A percentile compares a stretch with the other conserved stretches of the same genome.
Conservation (phyloP, 2,888 invertebrate genomes). For the Thymelicus sylvestris region DNA sequence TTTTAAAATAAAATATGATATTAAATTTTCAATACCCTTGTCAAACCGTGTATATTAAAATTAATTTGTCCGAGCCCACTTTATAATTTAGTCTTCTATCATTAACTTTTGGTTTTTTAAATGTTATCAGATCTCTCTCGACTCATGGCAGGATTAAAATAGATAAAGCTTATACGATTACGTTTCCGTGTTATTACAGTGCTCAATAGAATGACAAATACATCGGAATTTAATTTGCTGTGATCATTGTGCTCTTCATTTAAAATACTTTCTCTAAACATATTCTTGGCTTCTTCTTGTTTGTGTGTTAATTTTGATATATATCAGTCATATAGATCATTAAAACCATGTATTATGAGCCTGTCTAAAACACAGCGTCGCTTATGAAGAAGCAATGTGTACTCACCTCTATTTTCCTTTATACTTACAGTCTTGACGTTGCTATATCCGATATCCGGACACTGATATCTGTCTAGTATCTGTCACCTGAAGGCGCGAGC, state of each 20-base stretch:
- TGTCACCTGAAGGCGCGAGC: no score
- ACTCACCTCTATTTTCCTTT: no score
- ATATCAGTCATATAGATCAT: constrained; percentile 46
- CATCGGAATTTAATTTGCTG: constrained; percentile 7
- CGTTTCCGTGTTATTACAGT: constrained; percentile 10
- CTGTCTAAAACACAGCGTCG: no score
- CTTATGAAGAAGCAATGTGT: no score
- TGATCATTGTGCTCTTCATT: constrained; percentile 20
- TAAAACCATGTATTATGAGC: constrained; percentile 6
- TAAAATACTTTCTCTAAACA: not conserved
- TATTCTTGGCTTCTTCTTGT: constrained; percentile 2
- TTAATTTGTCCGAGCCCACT: no score
- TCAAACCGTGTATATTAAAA: not conserved
- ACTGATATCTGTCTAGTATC: no score
- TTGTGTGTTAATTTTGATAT: constrained; percentile 38
- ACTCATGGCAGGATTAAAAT: constrained; percentile 12
- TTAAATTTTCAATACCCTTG: not conserved
- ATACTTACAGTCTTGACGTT: no score
- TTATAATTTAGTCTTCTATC: no score
- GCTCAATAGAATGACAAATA: constrained; percentile 8
- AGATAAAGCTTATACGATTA: constrained; percentile 16
- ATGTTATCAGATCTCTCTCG: constrained; percentile 8
- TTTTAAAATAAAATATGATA: no score
- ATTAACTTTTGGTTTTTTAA: not conserved
- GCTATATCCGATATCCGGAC: no score